A percentile compares a stretch with the other conserved stretches of the same genome.
These are phyloP conservation scores for Enteromius treurensis DNA, from an alignment of 2,797 vertebrate genomes.

Conservation along the genomic window DNA sequence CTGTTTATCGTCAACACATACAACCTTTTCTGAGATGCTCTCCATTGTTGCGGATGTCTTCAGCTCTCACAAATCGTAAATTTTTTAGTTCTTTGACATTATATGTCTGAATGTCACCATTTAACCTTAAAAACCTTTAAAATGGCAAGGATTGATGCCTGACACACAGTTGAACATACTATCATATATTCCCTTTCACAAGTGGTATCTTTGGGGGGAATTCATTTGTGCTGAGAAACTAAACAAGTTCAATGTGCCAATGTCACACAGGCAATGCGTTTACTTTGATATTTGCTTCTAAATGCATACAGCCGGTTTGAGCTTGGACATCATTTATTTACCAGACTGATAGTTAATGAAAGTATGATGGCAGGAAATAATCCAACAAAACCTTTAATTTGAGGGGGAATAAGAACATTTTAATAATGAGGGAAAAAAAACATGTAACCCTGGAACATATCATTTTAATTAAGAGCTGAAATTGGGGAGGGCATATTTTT, in stretches of 20 bases:
- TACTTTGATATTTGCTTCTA: constrained; percentile 5
- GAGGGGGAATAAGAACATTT: not conserved
- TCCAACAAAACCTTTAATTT: not conserved
- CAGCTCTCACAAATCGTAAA: not conserved
- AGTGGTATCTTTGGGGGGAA: not conserved
- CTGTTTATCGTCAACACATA: not conserved
- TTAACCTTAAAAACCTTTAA: constrained; percentile 5
- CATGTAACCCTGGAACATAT: not conserved
- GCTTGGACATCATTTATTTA: not conserved
- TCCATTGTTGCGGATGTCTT: not conserved
- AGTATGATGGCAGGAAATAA: not conserved
- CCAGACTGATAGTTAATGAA: not conserved
- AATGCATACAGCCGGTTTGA: not conserved
- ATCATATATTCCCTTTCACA: not conserved
- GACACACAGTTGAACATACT: not conserved
- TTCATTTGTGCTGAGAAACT: not conserved
- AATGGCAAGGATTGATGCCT: constrained; percentile 14
- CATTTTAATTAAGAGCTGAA: not conserved
- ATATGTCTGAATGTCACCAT: constrained; percentile 24
- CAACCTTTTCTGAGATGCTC: not conserved
- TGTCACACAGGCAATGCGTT: not conserved
- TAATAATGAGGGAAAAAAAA: not conserved
- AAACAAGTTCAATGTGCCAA: not conserved
- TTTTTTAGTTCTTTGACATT: not conserved
- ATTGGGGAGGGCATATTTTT: not conserved